These are phyloP conservation scores for Drosophila gunungcola DNA, from an alignment of 1,140 invertebrate genomes.

Conservation along the genomic window DNA sequence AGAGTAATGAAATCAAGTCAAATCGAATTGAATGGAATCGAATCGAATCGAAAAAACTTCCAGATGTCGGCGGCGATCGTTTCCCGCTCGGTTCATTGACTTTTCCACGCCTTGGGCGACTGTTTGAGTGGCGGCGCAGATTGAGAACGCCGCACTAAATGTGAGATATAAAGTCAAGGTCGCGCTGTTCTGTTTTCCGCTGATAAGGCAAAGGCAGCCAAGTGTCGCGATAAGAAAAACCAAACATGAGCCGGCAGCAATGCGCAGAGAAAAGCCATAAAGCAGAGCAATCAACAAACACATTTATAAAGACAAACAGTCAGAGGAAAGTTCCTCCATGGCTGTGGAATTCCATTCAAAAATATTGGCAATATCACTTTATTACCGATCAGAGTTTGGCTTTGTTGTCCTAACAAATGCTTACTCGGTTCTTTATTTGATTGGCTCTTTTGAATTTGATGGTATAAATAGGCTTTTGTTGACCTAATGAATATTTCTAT, in stretches of 20 bases:
- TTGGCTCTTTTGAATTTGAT: constrained; percentile 2
- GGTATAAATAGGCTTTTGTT: constrained; percentile 23
- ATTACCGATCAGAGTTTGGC: constrained; percentile 17
- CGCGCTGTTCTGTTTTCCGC: constrained; percentile 21
- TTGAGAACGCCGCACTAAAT: constrained; percentile 55
- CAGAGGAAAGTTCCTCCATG: constrained; percentile 32
- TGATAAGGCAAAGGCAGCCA: constrained; percentile 45
- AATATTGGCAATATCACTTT: constrained; percentile 13
- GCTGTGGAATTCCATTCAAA: constrained; percentile 34
- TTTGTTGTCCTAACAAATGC: constrained; percentile 18
- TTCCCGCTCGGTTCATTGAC: constrained; percentile 54
- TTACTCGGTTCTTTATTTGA: constrained; percentile 15
- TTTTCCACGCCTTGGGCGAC: constrained; percentile 12
- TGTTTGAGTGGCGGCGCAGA: constrained; percentile 45
- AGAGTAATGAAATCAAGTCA: constrained; percentile 8
- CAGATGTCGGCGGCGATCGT: constrained; percentile 11
- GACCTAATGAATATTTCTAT: constrained; percentile 26
- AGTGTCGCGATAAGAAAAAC: constrained; percentile 48
- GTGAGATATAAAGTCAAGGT: constrained; percentile 75
- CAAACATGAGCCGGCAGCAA: constrained; percentile 21
- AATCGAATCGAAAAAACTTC: constrained; percentile 14
- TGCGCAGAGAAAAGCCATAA: constrained; percentile 33
- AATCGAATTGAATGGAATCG: constrained; percentile 9
- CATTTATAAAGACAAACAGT: neutral
- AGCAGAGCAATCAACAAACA: neutral